Conservation (phyloP, 2,113 vertebrate genomes). For the Gasterosteus nipponicus region DNA sequence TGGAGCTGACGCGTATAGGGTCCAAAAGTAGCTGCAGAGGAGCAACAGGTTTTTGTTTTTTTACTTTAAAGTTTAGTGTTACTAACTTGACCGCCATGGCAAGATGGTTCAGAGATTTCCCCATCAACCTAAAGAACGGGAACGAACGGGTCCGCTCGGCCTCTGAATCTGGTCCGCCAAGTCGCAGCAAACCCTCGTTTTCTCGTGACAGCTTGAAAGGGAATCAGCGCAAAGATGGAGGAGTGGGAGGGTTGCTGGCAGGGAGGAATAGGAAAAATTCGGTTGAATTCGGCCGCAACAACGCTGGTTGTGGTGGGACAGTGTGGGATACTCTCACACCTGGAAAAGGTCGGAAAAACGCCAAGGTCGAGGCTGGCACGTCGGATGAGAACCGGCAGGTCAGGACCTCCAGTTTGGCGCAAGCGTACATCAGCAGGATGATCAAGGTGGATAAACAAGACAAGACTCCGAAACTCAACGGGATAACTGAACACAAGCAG, state of each 20-base stretch:
- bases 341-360: conserved; percentile 90
- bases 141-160: conserved; percentile 85
- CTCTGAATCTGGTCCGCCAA: conserved; percentile 82
- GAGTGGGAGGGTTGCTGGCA: conserved; percentile 73
- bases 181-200: conserved; percentile 79
- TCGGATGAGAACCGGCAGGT: conserved; percentile 81
- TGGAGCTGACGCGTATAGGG: conserved; percentile 40
- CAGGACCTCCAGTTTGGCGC: conserved; percentile 79
- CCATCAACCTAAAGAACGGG: conserved; percentile 89
- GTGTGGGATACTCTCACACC: conserved; percentile 86
- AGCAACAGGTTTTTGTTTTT: too few relatives aligned
- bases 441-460: conserved; percentile 95
- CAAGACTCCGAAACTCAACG: conserved; percentile 82
- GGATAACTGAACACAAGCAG: conserved; percentile 66
- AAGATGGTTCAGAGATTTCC: conserved; percentile 96
- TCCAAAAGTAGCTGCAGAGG: not conserved
- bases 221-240: conserved; percentile 81
- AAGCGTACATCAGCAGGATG: conserved; percentile 93
- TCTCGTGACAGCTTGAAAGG: conserved; percentile 78
- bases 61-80: not conserved
- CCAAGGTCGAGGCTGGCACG: conserved; percentile 71
- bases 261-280: conserved; percentile 91
- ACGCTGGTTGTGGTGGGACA: conserved; percentile 70
- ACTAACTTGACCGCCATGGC: conserved; percentile 82
- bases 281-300: conserved; percentile 82